A percentile compares a stretch with the other conserved stretches of the same genome.
phyloP scores from a whole-genome alignment of 2,888 invertebrate species.

The Lycocerus yunnanus region DNA sequence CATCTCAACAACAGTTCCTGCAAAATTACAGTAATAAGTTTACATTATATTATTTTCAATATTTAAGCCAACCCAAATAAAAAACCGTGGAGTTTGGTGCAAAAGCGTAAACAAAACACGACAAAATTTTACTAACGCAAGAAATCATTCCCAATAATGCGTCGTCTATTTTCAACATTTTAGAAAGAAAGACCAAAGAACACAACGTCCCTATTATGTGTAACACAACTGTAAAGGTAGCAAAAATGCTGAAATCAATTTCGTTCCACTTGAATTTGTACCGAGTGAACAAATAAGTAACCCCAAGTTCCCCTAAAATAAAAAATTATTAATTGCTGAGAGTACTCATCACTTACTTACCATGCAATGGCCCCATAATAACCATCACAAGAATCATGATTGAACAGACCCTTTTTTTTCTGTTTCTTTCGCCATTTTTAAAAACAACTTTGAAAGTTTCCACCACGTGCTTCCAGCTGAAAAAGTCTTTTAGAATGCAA shows the following conservation, averaged over 20 bases:
- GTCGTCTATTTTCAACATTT: constrained; percentile 76
- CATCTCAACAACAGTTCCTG: constrained; percentile 59
- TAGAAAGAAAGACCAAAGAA: constrained; percentile 78
- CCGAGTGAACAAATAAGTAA: constrained; percentile 61
- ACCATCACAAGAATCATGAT: constrained; percentile 59
- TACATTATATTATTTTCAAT: not conserved
- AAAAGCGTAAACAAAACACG: constrained; percentile 80
- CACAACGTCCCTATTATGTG: constrained; percentile 67
- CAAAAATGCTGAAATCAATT: constrained; percentile 60
- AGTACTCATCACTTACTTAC: constrained; percentile 46
- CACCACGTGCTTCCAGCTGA: constrained; percentile 57
- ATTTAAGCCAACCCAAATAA: constrained; percentile 65
- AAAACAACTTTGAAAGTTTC: constrained; percentile 60
- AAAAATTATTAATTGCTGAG: constrained; percentile 18
- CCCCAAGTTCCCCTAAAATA: constrained; percentile 61
- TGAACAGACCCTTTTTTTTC: constrained; percentile 56
- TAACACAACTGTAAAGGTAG: not conserved
- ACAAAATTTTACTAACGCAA: constrained; percentile 77
- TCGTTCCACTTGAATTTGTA: constrained; percentile 64
- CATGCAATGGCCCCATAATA: constrained; percentile 61
- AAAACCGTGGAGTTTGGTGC: constrained; percentile 75
- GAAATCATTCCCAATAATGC: constrained; percentile 81
- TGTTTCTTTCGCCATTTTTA: constrained; percentile 56
- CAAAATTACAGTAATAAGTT: not conserved
- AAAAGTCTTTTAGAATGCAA: constrained; percentile 44